Base-by-base conservation (phyloP, 2,888 invertebrate species). In the Morpho deidamia region DNA sequence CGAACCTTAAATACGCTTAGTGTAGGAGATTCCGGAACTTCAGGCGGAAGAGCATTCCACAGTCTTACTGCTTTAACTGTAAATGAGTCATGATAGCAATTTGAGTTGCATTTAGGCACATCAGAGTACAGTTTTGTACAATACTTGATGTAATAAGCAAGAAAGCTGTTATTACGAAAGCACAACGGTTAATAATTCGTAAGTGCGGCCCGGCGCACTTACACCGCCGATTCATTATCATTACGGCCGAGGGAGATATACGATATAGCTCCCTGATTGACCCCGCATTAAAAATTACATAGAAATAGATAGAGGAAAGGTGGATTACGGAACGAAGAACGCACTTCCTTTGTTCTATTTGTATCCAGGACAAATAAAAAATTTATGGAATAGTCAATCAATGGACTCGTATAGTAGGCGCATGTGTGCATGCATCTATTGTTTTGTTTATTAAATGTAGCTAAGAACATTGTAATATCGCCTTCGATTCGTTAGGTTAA, bases 271-370 rank as follows among this genome's bases (percentile, higher is more conserved):
- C 80, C 78, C 83, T 86, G 90, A 90, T 90, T 90, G 90, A 90
- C 88, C 88, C 87, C 81, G 71, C 88, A 89, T 90, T 89, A 88
- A 90, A 89, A 90, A 90, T 89, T 89, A 90, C 89, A 82, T 80
- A 85, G 84, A 81, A 83, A 78, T 76, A 78, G 72, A 81, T 75
- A 75, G 72, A 78, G 76, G 70, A 78, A 77, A 70, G 66, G 72
- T 74, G 70, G 76, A 75, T 79, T 81, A 78, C 76, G 77, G 77
- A 76, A 69, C 72, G 62, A 69, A 65, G 64, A 64, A 67, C 71
- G 69, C 72, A 67, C 73, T 81, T 83, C 78, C 82, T 83, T 83
- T 84, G 83, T 85, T 83, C 74, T 78, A 74, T 79, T 83, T 66
- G 76, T 76, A 79, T 76, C 78, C 76, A 71, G 76, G 73, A 75